These are phyloP conservation scores for Hypomecis punctinalis DNA, from an alignment of 2,888 invertebrate genomes.

Conservation along the genomic window DNA sequence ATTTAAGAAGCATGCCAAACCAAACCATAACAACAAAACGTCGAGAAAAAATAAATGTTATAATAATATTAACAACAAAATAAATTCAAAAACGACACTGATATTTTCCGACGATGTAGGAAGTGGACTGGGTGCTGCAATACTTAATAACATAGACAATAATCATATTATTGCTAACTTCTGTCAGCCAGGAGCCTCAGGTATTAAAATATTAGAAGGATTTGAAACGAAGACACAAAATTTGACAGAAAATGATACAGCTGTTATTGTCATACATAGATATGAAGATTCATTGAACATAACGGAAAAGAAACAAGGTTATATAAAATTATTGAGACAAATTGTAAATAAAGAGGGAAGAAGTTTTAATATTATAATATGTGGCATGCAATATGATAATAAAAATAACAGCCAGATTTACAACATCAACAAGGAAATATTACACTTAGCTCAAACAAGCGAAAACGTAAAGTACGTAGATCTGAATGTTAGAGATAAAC, in stretches of 20 bases:
- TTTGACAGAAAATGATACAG: not conserved
- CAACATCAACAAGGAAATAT: not conserved
- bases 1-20: not conserved
- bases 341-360: not conserved
- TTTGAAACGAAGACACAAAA: not conserved
- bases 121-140: not conserved
- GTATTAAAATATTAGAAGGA: not conserved
- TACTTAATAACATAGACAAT: not conserved
- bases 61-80: too few species aligned
- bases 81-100: not conserved
- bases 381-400: not conserved
- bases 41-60: too few species aligned
- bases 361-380: constrained; percentile 5
- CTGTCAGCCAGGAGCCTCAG: constrained; percentile 1
- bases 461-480: constrained; percentile 10
- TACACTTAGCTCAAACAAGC: not conserved
- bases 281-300: not conserved
- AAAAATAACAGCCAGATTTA: constrained; percentile 3
- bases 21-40: not conserved
- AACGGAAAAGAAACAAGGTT: not conserved
- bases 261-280: not conserved
- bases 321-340: not conserved
- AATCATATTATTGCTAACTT: not conserved
- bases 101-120: not conserved
- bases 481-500: not conserved